Conservation (phyloP, 2,888 invertebrate species). For the Agrenia bidenticulata region DNA sequence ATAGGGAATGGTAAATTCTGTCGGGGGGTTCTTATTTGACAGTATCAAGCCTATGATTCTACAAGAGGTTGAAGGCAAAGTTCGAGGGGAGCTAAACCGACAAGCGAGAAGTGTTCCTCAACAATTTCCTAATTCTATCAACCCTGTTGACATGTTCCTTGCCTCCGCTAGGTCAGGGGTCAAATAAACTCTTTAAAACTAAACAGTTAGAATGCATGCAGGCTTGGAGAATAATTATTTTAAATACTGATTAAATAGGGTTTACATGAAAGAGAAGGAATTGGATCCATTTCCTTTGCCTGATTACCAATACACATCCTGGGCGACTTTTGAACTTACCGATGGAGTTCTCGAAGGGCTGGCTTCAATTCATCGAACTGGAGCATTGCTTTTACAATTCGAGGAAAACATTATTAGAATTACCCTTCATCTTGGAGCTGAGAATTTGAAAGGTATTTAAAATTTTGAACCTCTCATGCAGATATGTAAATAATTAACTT, state of each 20-base stretch:
- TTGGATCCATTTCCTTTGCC: slow-evolving; percentile 75
- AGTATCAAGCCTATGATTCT: slow-evolving; percentile 82
- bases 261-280: slow-evolving; percentile 66
- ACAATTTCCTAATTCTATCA: slow-evolving; percentile 79
- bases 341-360: slow-evolving; percentile 78
- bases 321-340: slow-evolving; percentile 62
- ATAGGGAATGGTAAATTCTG: slow-evolving; percentile 76
- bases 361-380: slow-evolving; percentile 78
- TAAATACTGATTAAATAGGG: slow-evolving; percentile 58
- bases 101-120: slow-evolving; percentile 71
- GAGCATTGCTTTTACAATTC: slow-evolving; percentile 69
- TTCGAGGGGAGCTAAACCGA: slow-evolving; percentile 71
- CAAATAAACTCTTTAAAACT: not conserved
- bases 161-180: slow-evolving; percentile 55
- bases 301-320: slow-evolving; percentile 37
- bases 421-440: slow-evolving; percentile 75
- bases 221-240: not conserved
- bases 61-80: slow-evolving; percentile 68
- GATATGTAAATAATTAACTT: not conserved
- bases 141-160: slow-evolving; percentile 80
- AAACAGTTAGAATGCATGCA: not conserved
- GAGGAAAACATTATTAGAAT: slow-evolving; percentile 69
- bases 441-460: slow-evolving; percentile 69
- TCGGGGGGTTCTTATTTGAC: slow-evolving; percentile 79
- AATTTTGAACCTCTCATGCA: not conserved